Base-by-base conservation (phyloP, 2,888 invertebrate species). In the Lasioglossum zephyrum region DNA sequence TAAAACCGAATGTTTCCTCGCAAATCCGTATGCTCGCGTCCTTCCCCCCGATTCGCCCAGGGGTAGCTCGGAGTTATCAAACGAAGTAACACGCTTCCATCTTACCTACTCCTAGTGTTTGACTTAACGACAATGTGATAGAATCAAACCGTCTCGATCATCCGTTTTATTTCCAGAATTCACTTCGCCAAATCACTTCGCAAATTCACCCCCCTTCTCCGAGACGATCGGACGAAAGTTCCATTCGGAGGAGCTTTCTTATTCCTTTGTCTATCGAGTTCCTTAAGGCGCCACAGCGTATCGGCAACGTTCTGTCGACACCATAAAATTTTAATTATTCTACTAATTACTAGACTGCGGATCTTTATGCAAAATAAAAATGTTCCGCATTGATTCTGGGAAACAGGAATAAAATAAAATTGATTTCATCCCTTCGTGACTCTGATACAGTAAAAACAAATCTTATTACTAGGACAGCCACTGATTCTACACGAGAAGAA, bases 1-100 rank as follows among this genome's bases (percentile, higher is more conserved):
- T 92, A 88, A 91, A 90, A 80, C 76, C 77, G 85, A 91, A 92
- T 83, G 87, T 78, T 87, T 86, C 76, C 88, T 87, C 87, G 85
- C 86, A 89, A 88, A 92, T 92, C 87, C 86, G 83, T 87, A 91
- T 87, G 87, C 82, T 86, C 63, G 73, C 78, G 63, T 81, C 39
- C 73, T 66, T 82, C 44, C 16, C 13, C 16, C 31, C 31, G 31
- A 57, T 73, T 73, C 47, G 74, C 77, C 22, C 74, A 22, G 41
- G 11, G 18, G n/a, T 77, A 79, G 16, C 72, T 16, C 70, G 39
- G 39, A 80, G 78, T 89, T 92, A 88, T 90, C 85, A 89, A 79
- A 77, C 75, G 74, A 57, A 89, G 82, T 89, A 87, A 82, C 81
- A 86, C 87, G 76, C 53, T 89, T 81, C 74, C 86, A 77, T 84